A percentile compares a stretch with the other conserved stretches of the same genome.
Evolutionary conservation across 2,888 invertebrate species (phyloP).

Genomic region (Epirrhoe tristata): DNA sequence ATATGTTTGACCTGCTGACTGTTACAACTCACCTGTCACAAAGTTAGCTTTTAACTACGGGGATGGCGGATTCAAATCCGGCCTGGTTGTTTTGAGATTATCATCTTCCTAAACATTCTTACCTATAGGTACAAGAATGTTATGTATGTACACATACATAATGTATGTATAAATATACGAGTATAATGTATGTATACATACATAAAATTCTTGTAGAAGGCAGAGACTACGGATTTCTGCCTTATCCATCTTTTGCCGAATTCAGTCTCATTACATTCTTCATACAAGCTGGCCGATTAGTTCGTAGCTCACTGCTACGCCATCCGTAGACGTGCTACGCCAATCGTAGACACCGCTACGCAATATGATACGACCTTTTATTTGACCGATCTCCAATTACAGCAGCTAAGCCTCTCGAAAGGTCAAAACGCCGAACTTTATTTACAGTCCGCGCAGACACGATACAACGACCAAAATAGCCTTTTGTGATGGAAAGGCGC

Average conservation of each 20-base stretch:
- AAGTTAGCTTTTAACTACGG: no score
- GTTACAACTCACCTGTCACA: background rate
- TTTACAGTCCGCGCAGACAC: slow-evolving; percentile 26
- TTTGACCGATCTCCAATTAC: slow-evolving; percentile 2
- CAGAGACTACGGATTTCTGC: no score
- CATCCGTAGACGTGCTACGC: slow-evolving; percentile 9
- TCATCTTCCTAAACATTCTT: no score
- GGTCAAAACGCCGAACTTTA: slow-evolving; percentile 34
- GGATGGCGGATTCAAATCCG: no score
- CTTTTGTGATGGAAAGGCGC: slow-evolving; percentile 37
- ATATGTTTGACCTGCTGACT: background rate
- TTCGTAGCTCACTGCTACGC: slow-evolving; percentile 15
- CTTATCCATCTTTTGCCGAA: no score
- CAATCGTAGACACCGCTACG: slow-evolving; percentile 8
- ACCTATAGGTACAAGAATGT: no score
- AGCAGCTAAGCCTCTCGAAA: slow-evolving; percentile 5
- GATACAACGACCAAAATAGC: slow-evolving; percentile 37
- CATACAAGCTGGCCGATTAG: background rate
- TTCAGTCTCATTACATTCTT: no score
- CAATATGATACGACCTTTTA: slow-evolving; percentile 13
- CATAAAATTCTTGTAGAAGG: no score
- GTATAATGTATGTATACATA: no score
- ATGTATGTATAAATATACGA: no score
- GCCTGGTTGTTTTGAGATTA: no score
- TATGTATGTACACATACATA: no score